These are phyloP conservation scores for Ischnura elegans DNA, from an alignment of 2,888 invertebrate genomes.

Conservation along the genomic window DNA sequence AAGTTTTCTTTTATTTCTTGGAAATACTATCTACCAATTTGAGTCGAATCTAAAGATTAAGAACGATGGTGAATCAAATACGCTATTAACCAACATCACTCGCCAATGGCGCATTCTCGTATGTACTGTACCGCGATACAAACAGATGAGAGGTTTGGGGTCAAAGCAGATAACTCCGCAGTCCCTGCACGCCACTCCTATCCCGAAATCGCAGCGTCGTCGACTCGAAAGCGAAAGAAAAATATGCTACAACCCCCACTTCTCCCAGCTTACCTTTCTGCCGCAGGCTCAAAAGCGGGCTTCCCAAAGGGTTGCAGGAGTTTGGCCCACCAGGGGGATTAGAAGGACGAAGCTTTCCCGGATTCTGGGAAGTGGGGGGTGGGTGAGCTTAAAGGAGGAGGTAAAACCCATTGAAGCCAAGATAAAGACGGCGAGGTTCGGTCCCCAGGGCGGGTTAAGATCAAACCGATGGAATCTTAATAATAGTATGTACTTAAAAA, in stretches of 20 bases:
- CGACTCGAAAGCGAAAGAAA: slow-evolving; percentile 32
- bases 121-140: too few relatives aligned
- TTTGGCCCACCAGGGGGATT: background rate
- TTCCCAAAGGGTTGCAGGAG: background rate
- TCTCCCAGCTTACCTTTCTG: background rate
- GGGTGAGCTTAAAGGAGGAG: background rate
- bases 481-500: background rate
- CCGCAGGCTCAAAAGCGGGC: background rate
- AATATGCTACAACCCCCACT: slow-evolving; percentile 15
- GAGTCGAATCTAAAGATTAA: too few relatives aligned
- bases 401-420: background rate
- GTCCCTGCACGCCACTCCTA: background rate
- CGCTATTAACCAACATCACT: too few relatives aligned
- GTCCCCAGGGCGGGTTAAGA: background rate
- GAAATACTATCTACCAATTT: too few relatives aligned
- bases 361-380: background rate
- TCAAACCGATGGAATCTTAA: background rate
- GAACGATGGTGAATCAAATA: too few relatives aligned
- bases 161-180: too few relatives aligned
- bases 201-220: slow-evolving; percentile 23
- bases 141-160: too few relatives aligned
- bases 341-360: background rate
- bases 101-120: too few relatives aligned
- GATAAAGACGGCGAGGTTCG: background rate
- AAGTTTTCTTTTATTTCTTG: too few relatives aligned